Evolutionary conservation across 2,113 vertebrate genomes (phyloP).

Genomic region (Myrmecobius fasciatus): DNA sequence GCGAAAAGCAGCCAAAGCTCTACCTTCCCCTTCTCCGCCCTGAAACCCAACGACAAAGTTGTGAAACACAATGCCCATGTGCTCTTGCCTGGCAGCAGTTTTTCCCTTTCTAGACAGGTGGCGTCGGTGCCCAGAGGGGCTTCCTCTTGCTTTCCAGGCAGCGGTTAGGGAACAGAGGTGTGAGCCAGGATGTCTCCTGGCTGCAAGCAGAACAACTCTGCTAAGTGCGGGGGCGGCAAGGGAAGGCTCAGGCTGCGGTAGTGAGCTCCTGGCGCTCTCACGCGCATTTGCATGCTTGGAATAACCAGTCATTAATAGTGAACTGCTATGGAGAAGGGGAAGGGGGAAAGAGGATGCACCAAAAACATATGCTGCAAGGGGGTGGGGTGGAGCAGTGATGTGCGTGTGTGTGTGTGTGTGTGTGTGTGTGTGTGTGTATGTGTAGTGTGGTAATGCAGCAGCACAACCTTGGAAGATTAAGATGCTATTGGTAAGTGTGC

Average conservation of each 20-base stretch:
- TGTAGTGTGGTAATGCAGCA: background rate
- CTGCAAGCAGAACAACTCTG: accelerated
- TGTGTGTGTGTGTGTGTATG: background rate
- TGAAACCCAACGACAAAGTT: background rate
- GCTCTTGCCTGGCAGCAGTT: background rate
- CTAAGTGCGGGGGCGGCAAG: background rate
- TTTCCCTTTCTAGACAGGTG: background rate
- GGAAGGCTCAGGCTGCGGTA: background rate
- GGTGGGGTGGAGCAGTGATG: background rate
- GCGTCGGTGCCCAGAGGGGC: background rate
- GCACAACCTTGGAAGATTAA: background rate
- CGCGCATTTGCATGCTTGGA: background rate
- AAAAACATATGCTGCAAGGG: background rate
- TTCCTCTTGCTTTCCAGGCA: background rate
- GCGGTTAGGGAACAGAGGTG: background rate
- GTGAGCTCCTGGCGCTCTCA: background rate
- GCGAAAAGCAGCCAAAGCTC: accelerated
- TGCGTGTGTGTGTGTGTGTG: background rate
- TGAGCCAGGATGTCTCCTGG: background rate
- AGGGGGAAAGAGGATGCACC: background rate
- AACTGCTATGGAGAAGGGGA: background rate
- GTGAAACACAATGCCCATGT: background rate
- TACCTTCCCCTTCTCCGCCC: background rate
- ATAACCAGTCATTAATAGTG: background rate
- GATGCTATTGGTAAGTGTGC: background rate